Evolutionary conservation across 2,113 vertebrate genomes (phyloP).

Genomic region (Hemibagrus wyckioides): DNA sequence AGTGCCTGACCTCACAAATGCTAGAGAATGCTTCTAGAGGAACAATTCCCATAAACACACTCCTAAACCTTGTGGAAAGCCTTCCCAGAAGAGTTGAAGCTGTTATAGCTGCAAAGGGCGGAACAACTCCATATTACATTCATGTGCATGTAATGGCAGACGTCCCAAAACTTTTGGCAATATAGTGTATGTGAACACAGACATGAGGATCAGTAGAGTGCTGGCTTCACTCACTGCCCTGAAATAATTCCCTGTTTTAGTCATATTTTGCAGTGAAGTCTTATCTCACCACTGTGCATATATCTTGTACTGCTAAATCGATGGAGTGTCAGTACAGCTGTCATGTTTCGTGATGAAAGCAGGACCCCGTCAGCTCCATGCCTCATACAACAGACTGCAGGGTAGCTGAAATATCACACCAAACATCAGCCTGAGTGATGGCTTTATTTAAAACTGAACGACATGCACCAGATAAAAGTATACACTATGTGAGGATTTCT

Average conservation of each 20-base stretch:
- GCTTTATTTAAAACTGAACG: slow-evolving; percentile 16
- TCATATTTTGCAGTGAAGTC: background rate
- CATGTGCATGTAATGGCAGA: too few species aligned
- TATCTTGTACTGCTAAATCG: background rate
- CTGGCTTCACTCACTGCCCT: background rate
- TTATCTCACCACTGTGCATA: background rate
- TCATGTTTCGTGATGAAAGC: background rate
- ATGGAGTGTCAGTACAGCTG: background rate
- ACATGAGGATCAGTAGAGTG: background rate
- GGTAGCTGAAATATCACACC: background rate
- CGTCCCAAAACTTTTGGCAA: too few species aligned
- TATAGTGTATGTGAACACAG: background rate
- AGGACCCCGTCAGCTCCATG: background rate
- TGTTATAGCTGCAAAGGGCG: too few species aligned
- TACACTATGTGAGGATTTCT: background rate
- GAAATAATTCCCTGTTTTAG: background rate
- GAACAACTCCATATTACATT: too few species aligned
- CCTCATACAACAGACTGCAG: slow-evolving; percentile 18
- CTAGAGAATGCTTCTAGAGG: too few species aligned
- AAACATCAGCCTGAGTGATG: background rate
- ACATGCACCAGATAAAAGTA: background rate
- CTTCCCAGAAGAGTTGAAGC: too few species aligned
- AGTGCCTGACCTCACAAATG: too few species aligned
- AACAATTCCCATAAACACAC: too few species aligned
- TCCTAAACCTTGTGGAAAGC: too few species aligned